These are phyloP conservation scores for Melanotus villosus DNA, from an alignment of 2,888 invertebrate genomes.

Conservation along the genomic window DNA sequence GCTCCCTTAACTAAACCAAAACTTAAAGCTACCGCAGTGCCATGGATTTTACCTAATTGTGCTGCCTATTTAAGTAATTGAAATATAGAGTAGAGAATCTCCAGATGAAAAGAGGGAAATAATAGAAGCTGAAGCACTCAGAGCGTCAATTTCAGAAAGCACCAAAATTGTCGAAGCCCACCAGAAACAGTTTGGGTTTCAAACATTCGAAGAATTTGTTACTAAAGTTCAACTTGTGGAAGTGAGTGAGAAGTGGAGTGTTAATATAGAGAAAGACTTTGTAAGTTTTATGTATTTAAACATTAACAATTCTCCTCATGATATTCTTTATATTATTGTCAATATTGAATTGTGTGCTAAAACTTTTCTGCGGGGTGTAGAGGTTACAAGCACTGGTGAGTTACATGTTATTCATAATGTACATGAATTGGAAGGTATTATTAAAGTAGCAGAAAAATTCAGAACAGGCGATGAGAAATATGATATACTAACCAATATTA, in stretches of 20 bases:
- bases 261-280: background rate
- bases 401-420: background rate
- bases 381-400: background rate
- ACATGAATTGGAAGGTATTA: background rate
- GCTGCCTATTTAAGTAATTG: background rate
- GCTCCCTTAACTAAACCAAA: background rate
- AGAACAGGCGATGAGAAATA: background rate
- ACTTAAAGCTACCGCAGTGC: background rate
- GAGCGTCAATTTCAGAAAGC: background rate
- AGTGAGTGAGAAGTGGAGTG: background rate
- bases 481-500: background rate
- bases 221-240: background rate
- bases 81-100: background rate
- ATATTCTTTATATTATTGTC: background rate
- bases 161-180: background rate
- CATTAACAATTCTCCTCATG: background rate
- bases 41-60: conserved; percentile 3
- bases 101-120: background rate
- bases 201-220: background rate
- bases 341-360: background rate
- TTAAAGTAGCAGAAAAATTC: background rate
- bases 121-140: background rate
- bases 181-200: background rate
- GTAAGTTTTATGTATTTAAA: background rate
- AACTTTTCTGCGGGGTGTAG: background rate